Conservation (phyloP, 2,797 vertebrate species). For the Propithecus perrieri region DNA sequence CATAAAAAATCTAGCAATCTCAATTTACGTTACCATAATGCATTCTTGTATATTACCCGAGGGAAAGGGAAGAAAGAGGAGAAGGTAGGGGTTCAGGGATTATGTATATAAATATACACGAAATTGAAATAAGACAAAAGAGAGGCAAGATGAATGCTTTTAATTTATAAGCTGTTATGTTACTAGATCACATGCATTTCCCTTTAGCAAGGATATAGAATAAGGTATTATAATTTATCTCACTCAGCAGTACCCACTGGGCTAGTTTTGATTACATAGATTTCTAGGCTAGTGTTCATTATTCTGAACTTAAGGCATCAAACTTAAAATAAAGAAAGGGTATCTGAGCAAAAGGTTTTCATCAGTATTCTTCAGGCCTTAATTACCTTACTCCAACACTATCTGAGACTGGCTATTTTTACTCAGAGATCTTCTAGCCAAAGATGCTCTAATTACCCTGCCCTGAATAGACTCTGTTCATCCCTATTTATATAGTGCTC, state of each 20-base stretch:
- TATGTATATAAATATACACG: not conserved
- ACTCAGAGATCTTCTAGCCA: conserved; percentile 72
- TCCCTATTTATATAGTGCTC: conserved; percentile 69
- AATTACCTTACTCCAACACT: conserved; percentile 83
- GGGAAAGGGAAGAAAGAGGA: not conserved
- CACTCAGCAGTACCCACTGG: conserved; percentile 15
- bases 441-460: conserved; percentile 82
- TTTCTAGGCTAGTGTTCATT: conserved; percentile 61
- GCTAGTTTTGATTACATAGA: conserved; percentile 38
- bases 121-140: conserved; percentile 38
- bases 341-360: conserved; percentile 76
- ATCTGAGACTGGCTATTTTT: conserved; percentile 86
- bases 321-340: conserved; percentile 74
- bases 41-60: not conserved
- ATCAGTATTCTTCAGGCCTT: conserved; percentile 83
- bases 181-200: not conserved
- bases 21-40: not conserved
- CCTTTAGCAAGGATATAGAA: not conserved
- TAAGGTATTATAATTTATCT: not conserved
- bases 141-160: not conserved
- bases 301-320: conserved; percentile 62
- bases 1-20: not conserved
- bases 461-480: conserved; percentile 79
- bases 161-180: conserved; percentile 22
- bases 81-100: not conserved